phyloP scores from a whole-genome alignment of 2,797 vertebrate species.

The Rhadinocentrus ornatus region DNA sequence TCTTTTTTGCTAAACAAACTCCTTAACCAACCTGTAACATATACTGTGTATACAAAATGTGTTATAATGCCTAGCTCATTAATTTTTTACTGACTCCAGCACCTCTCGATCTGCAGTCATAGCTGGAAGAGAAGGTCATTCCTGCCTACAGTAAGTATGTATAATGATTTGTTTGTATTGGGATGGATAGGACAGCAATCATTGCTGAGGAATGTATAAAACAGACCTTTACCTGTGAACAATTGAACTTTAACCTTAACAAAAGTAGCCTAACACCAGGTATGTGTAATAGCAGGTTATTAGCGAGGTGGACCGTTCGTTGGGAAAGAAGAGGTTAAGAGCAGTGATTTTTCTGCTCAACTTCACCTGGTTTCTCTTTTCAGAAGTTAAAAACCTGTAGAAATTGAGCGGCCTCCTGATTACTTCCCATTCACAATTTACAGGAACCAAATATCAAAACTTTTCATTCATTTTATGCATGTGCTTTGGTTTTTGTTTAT shows the following conservation, averaged over 20 bases:
- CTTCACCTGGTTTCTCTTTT: constrained; percentile 73
- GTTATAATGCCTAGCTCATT: too few species aligned
- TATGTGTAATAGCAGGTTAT: constrained; percentile 61
- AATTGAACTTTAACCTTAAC: constrained; percentile 47
- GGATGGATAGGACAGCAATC: background rate
- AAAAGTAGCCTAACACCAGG: constrained; percentile 46
- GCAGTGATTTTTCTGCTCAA: constrained; percentile 36
- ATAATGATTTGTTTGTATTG: too few species aligned
- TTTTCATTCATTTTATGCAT: background rate
- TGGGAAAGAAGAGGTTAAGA: constrained; percentile 29
- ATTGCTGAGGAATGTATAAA: constrained; percentile 34
- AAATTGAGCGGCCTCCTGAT: constrained; percentile 4
- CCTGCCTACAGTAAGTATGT: too few species aligned
- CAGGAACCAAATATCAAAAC: background rate
- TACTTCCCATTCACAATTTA: background rate
- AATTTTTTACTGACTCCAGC: too few species aligned
- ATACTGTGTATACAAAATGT: too few species aligned
- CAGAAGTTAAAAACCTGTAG: constrained; percentile 16
- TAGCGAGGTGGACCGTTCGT: constrained; percentile 41
- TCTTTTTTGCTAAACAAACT: background rate
- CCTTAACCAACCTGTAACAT: too few species aligned
- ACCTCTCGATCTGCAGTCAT: too few species aligned
- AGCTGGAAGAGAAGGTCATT: too few species aligned
- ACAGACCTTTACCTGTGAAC: constrained; percentile 33
- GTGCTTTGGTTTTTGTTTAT: background rate